Conservation (phyloP, 2,797 vertebrate genomes). For the Lutjanus campechanus region DNA sequence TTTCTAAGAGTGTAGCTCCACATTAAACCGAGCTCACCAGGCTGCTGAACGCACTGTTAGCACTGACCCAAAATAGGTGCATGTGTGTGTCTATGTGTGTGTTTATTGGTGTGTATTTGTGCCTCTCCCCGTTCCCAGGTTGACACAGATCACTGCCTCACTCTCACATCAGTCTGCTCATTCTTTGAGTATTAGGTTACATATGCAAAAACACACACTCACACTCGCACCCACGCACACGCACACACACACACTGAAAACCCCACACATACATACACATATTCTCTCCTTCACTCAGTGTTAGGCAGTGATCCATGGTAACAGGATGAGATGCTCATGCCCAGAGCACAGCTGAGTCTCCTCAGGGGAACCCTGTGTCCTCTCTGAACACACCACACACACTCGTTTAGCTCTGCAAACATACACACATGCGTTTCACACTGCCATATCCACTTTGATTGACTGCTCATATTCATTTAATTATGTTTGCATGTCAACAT, state of each 20-base stretch:
- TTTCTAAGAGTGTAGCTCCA: conserved; percentile 13
- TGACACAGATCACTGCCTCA: conserved; percentile 77
- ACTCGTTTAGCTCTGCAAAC: conserved; percentile 55
- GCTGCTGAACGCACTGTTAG: conserved; percentile 47
- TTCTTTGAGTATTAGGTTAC: conserved; percentile 62
- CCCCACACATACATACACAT: conserved; percentile 62
- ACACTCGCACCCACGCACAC: conserved; percentile 19
- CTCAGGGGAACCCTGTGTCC: conserved; percentile 83
- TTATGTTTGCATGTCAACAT: conserved; percentile 38
- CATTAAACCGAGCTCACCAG: conserved; percentile 43
- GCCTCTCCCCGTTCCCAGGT: conserved; percentile 62
- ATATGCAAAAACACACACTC: conserved; percentile 41
- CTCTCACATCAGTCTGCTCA: conserved; percentile 73
- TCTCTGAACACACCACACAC: conserved; percentile 66
- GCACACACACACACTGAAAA: conserved; percentile 28
- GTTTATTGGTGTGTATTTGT: conserved; percentile 30
- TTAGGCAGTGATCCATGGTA: conserved; percentile 87
- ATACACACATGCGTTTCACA: conserved; percentile 21
- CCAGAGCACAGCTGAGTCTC: conserved; percentile 87
- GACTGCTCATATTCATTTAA: conserved; percentile 49
- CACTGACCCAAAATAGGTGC: conserved; percentile 59
- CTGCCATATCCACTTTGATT: conserved; percentile 56
- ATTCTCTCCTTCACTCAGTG: conserved; percentile 67
- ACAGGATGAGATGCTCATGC: conserved; percentile 85
- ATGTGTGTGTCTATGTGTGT: conserved; percentile 14